Evolutionary conservation across 2,888 invertebrate species (phyloP).

Genomic region (Sepiola atlantica): DNA sequence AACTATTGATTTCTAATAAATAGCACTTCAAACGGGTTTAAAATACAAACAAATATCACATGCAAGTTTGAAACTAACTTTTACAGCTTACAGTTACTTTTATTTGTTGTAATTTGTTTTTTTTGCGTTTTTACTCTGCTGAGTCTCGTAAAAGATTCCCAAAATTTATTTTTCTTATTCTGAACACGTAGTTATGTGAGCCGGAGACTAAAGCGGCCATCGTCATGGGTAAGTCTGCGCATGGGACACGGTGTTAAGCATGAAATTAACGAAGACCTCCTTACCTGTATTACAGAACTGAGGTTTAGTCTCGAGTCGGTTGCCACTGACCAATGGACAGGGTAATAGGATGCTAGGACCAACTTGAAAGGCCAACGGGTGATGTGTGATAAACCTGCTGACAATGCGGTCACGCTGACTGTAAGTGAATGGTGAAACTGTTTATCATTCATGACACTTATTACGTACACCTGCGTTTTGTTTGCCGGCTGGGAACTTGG

Average conservation of each 20-base stretch:
- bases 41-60: too few species aligned
- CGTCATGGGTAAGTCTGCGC: too few species aligned
- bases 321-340: not conserved
- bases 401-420: not conserved
- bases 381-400: not conserved
- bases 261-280: not conserved
- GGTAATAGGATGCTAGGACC: constrained; percentile 36
- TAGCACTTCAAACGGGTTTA: too few species aligned
- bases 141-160: too few species aligned
- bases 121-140: too few species aligned
- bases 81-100: too few species aligned
- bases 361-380: not conserved
- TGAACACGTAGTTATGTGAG: not conserved
- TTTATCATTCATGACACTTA: not conserved
- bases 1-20: too few species aligned
- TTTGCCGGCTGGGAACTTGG: not conserved
- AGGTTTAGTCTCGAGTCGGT: not conserved
- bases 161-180: not conserved
- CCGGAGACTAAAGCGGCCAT: too few species aligned
- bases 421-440: not conserved
- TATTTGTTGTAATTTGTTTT: too few species aligned
- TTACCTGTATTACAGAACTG: constrained; percentile 7
- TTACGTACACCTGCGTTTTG: not conserved
- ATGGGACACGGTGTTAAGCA: too few species aligned
- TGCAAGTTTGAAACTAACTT: too few species aligned